A percentile compares a stretch with the other conserved stretches of the same genome.
Conservation (phyloP, 1,140 invertebrate species). For the Zaprionus camerounensis region DNA sequence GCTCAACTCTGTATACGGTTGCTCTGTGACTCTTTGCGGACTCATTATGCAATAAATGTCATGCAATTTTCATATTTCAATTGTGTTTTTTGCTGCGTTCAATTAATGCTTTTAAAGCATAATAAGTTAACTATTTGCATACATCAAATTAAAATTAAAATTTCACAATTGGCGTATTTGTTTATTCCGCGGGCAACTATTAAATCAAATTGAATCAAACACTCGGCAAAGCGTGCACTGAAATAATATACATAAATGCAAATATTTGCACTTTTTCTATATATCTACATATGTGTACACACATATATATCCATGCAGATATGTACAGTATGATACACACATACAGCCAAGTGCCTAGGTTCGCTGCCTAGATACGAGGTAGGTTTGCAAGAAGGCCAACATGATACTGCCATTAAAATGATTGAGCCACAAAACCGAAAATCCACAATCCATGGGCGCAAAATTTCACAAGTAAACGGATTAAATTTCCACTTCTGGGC, state of each 20-base stretch:
- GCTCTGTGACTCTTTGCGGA: neutral
- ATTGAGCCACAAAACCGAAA: conserved; percentile 75
- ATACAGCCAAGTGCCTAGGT: neutral
- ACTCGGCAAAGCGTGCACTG: neutral
- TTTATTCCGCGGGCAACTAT: conserved; percentile 4
- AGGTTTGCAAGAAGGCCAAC: conserved; percentile 63
- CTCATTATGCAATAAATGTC: neutral
- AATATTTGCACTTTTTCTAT: conserved; percentile 36
- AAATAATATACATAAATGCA: conserved; percentile 30
- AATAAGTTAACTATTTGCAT: conserved; percentile 18
- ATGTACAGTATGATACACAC: conserved; percentile 5
- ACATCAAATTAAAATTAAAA: conserved; percentile 19
- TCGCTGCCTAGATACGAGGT: neutral
- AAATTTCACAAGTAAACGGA: conserved; percentile 68
- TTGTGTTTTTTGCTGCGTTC: neutral
- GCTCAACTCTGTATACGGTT: neutral
- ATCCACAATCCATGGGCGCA: conserved; percentile 58
- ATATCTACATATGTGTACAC: neutral
- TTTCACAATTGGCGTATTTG: neutral
- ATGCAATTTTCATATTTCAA: neutral
- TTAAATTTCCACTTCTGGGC: conserved; percentile 56
- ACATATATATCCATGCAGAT: neutral
- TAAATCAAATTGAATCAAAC: conserved; percentile 11
- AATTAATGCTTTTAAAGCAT: neutral
- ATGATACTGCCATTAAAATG: conserved; percentile 74